Base-by-base conservation (phyloP, 1,140 invertebrate species). In the Trachymyrmex septentrionalis region DNA sequence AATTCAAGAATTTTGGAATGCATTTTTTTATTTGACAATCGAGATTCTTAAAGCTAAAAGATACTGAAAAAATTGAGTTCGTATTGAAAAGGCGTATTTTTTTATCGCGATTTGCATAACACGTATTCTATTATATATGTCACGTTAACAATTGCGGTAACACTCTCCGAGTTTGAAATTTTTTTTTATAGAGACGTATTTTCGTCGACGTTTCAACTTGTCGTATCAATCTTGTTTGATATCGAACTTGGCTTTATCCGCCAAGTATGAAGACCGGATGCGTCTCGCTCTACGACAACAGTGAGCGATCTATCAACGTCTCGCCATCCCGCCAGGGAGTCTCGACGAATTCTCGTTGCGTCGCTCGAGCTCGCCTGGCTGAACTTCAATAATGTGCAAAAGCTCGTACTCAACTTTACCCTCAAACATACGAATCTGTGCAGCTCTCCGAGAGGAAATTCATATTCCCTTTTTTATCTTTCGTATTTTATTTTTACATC, bases 221-320 rank as follows among this genome's bases (percentile, higher is more conserved):
- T 57, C 61, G 12, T 55, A 80, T 80, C 61, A 14, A 16, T 69
- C 1, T 81, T 30, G 4, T 71, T 50, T 38, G 24, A 24, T 44
- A 81, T 71, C 64, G 48, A 80, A 48, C 27, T 69, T 71, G 14
- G 63, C 63, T 80, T 78, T 80, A 69, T 69, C 63, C 9, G 9
- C 1, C 44, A 6, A 50, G 12, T 69, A 55, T 24, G 27, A 69
- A 81, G 30, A 81, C 30, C 48, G 30, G 48, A 81, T 71, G 48
- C 50, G 64, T n/a, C 48, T 57, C n/a, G 77, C 48, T 71, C 38
- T 1, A 19, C 63, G 77, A 81, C 64, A 80, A 55, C 48, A 44
- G 64, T 24, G 24, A 81, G 53, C 77, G 77, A 81, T 81, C 77
- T 55, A 27, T 81, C 77, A 81, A 81, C 30, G 77, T 80, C 63